Percentiles rank a stretch among this genome's conserved stretches.
Conservation (phyloP, 2,113 vertebrate genomes). For the Theristicus caerulescens region DNA sequence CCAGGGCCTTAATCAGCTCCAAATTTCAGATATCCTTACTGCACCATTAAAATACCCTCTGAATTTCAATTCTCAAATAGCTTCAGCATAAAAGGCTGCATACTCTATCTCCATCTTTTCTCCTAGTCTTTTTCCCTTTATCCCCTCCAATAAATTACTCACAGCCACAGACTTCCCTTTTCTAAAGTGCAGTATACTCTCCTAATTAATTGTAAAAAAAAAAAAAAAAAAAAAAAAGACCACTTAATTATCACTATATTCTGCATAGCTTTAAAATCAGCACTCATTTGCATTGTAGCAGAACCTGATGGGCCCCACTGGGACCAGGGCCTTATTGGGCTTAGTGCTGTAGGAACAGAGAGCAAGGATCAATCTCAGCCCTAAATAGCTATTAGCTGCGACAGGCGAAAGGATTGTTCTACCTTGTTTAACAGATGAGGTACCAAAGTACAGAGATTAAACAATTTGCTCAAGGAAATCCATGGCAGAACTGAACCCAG, state of each 20-base stretch:
- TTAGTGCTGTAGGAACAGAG: neutral
- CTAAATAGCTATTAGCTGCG: neutral
- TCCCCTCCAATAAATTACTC: neutral
- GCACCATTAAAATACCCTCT: neutral
- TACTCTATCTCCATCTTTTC: neutral
- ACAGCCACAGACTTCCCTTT: neutral
- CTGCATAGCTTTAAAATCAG: neutral
- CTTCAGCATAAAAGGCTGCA: neutral
- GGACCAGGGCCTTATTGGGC: neutral
- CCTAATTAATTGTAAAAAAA: neutral
- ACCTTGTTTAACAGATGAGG: constrained; percentile 26
- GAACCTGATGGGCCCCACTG: neutral
- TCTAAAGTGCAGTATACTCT: neutral
- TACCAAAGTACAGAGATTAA: constrained; percentile 27
- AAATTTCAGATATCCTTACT: neutral
- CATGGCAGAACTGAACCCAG: neutral
- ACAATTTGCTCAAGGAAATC: constrained; percentile 31
- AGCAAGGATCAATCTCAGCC: neutral
- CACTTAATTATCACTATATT: neutral
- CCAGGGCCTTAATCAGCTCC: neutral
- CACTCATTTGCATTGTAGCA: neutral
- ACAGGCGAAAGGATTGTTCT: constrained; percentile 21
- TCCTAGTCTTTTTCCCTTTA: neutral
- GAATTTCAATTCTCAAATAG: neutral
- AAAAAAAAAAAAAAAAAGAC: neutral